phyloP scores from a whole-genome alignment of 1,140 invertebrate genomes.

The Drosophila baimaii region DNA sequence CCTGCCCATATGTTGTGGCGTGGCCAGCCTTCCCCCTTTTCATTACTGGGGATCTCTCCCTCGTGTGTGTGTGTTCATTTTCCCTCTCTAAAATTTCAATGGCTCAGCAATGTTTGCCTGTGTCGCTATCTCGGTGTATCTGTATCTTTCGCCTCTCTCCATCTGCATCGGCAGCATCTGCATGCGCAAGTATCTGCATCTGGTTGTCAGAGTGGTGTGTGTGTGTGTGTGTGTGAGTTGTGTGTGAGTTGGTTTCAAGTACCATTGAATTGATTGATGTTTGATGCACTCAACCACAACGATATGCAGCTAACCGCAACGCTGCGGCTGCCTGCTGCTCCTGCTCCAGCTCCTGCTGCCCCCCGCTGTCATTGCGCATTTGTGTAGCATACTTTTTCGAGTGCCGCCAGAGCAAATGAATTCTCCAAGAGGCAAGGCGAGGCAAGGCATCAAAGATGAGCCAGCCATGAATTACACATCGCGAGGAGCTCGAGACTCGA shows the following conservation, averaged over 20 bases:
- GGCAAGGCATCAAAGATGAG: constrained; percentile 37
- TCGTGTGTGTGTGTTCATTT: constrained; percentile 48
- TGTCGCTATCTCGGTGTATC: constrained; percentile 29
- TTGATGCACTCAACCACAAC: constrained; percentile 80
- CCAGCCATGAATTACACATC: constrained; percentile 62
- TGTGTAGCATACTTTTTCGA: constrained; percentile 75
- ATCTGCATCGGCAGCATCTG: constrained; percentile 23
- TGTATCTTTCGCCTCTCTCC: constrained; percentile 21
- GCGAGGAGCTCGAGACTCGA: constrained; percentile 14
- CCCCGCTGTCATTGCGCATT: constrained; percentile 63
- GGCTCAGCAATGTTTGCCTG: constrained; percentile 39
- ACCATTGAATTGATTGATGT: constrained; percentile 81
- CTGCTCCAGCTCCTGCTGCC: neutral
- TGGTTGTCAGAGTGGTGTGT: constrained; percentile 27
- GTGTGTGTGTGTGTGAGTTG: constrained; percentile 39
- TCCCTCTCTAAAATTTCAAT: constrained; percentile 61
- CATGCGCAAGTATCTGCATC: constrained; percentile 24
- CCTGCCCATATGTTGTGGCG: constrained; percentile 54
- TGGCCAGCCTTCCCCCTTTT: constrained; percentile 45
- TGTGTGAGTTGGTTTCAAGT: constrained; percentile 60
- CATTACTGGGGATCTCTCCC: constrained; percentile 47
- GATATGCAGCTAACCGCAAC: constrained; percentile 78
- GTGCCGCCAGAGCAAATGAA: constrained; percentile 54
- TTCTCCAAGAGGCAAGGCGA: constrained; percentile 11
- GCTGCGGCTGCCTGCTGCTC: constrained; percentile 54